Base-by-base conservation (phyloP, 2,113 vertebrate species). In the Sebastes schlegelii region DNA sequence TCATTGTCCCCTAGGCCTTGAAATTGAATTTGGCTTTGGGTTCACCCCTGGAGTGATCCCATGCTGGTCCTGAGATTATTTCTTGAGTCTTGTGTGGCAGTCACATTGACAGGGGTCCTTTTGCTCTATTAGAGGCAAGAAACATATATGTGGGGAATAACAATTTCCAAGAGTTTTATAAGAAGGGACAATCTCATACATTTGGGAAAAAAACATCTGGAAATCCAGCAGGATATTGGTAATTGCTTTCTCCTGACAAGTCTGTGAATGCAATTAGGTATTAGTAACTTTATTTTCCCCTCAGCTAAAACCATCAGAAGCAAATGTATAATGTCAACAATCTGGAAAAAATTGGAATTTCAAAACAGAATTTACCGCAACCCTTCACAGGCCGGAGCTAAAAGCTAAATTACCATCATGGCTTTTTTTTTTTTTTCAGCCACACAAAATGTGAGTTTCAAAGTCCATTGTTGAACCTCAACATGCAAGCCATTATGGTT, bases 11-110 rank as follows among this genome's bases (percentile, higher is more conserved):
- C n/a, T 61, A 40, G 70, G 79, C 71, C 61, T 69, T 85, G 76
- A 82, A 87, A 93, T 88, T 91, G 77, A 88, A 88, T 90, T 88
- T 89, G 61, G 57, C 83, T 84, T 74, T 76, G 52, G 77, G 63
- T 69, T 48, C 52, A 77, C 61, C 81, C 67, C 77, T 84, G 74
- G 68, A 85, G 82, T 65, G 82, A 91, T 49, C 82, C 72, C 83
- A 79, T 84, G 79, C 79, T 74, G 84, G 77, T 64, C 54, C 23
- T 62, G 77, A 88, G 80, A 85, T 87, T 86, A 79, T 85, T 91
- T 78, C 68, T 84, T 62, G 54, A 58, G 68, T 63, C 45, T 61
- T 79, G 23, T 43, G 69, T 79, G 76, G 77, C 60, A 73, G 61
- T 84, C 58, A 75, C 68, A 48, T 60, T 66, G 40, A 83, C 66